Conservation (phyloP, 2,797 vertebrate species). For the Chaetodon trifasciatus region DNA sequence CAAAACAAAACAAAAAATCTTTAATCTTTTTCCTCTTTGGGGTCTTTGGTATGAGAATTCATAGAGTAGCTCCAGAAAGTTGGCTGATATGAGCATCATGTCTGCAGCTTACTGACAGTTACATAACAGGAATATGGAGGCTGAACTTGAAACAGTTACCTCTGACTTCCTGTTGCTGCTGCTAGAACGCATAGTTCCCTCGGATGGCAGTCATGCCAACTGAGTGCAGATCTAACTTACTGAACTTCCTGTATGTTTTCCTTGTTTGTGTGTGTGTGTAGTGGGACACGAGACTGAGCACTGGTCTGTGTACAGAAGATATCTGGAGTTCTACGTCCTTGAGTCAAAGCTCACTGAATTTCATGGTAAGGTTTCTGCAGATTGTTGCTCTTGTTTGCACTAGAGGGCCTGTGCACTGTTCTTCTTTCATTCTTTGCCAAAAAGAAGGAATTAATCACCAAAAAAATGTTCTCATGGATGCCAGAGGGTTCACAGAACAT, state of each 20-base stretch:
- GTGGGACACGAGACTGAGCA: conserved; percentile 94
- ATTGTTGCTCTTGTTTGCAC: background rate
- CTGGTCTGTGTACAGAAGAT: conserved; percentile 96
- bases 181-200: background rate
- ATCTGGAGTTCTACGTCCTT: conserved; percentile 98
- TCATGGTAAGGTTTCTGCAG: conserved; percentile 86
- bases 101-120: background rate
- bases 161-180: background rate
- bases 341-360: conserved; percentile 99
- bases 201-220: background rate
- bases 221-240: background rate
- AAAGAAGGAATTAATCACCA: background rate
- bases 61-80: background rate
- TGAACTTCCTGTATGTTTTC: background rate
- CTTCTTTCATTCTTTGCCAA: background rate
- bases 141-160: background rate
- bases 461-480: background rate
- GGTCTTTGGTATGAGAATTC: background rate
- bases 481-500: conserved; percentile 11
- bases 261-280: conserved; percentile 70
- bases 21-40: background rate
- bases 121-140: background rate
- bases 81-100: background rate
- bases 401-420: background rate
- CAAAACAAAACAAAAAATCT: too few relatives aligned